A percentile compares a stretch with the other conserved stretches of the same genome.
phyloP scores from a whole-genome alignment of 92 coral and sea anemone species.

The Pocillopora grandis region DNA sequence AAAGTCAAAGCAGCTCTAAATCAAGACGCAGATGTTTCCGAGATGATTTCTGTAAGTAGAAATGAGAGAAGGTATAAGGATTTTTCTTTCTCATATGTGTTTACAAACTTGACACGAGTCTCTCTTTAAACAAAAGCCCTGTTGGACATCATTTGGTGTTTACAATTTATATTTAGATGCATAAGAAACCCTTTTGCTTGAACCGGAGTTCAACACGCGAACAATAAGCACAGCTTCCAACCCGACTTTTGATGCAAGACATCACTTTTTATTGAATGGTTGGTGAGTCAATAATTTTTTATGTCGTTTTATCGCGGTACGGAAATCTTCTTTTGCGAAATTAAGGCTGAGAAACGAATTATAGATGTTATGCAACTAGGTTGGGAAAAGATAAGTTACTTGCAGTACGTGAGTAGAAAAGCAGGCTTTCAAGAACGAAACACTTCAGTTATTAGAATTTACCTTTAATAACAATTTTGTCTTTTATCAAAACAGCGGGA shows the following conservation, averaged over 20 bases:
- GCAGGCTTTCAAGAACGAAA: not conserved
- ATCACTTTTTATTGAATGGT: not conserved
- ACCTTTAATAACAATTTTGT: not conserved
- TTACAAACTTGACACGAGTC: constrained; percentile 13
- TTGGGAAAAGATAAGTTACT: not conserved
- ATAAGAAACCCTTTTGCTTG: constrained; percentile 7
- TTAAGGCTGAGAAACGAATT: not conserved
- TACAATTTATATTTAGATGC: constrained; percentile 6
- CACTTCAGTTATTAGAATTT: not conserved
- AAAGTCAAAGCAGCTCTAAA: constrained; percentile 4
- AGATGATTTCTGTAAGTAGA: not conserved
- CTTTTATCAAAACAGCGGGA: constrained; percentile 18
- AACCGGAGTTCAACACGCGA: not conserved
- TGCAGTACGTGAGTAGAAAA: not conserved
- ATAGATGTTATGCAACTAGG: not conserved
- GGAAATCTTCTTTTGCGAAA: not conserved
- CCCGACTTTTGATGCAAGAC: not conserved
- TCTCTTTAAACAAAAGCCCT: constrained; percentile 3
- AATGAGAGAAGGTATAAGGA: not conserved
- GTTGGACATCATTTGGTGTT: not conserved
- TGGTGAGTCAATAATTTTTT: constrained; percentile 10
- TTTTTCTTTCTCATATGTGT: not conserved
- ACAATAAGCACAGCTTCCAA: not conserved
- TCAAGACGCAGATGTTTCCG: constrained; percentile 21
- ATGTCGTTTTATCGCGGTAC: not conserved